A percentile compares a stretch with the other conserved stretches of the same genome.
phyloP scores from a whole-genome alignment of 2,888 invertebrate species.

The Andrena trimmerana region DNA sequence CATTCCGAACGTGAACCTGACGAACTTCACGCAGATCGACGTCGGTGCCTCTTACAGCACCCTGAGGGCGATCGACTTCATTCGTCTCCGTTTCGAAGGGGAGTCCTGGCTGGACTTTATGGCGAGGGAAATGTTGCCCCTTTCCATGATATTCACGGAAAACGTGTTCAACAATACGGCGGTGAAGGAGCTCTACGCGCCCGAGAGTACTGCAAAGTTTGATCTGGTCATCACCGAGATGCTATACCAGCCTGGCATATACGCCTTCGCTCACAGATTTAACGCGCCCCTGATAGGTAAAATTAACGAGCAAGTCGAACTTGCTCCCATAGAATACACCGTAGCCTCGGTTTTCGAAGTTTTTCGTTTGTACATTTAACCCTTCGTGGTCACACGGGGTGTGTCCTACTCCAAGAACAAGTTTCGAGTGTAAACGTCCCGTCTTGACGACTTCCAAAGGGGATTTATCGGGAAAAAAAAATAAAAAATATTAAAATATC shows the following conservation, averaged over 20 bases:
- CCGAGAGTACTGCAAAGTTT: slow-evolving; percentile 84
- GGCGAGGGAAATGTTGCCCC: background rate
- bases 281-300: slow-evolving; percentile 86
- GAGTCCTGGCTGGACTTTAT: background rate
- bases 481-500: no score
- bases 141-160: background rate
- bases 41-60: slow-evolving; percentile 66
- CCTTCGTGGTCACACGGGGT: no score
- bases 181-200: slow-evolving; percentile 60
- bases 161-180: slow-evolving; percentile 67
- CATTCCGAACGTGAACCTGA: slow-evolving; percentile 80
- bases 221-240: slow-evolving; percentile 87
- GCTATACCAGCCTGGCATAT: slow-evolving; percentile 85
- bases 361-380: no score
- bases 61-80: background rate
- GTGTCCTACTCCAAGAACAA: no score
- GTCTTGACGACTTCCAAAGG: no score
- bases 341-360: background rate
- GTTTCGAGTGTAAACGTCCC: no score
- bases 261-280: slow-evolving; percentile 87
- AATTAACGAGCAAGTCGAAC: no score
- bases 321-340: no score
- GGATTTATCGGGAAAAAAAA: no score
- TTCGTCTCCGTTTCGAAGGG: background rate
- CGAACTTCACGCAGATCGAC: slow-evolving; percentile 84